Evolutionary conservation across 2,113 vertebrate genomes (phyloP), one percentile per base, ranked within the genome.

Genomic region (Catharus bicknelli): DNA sequence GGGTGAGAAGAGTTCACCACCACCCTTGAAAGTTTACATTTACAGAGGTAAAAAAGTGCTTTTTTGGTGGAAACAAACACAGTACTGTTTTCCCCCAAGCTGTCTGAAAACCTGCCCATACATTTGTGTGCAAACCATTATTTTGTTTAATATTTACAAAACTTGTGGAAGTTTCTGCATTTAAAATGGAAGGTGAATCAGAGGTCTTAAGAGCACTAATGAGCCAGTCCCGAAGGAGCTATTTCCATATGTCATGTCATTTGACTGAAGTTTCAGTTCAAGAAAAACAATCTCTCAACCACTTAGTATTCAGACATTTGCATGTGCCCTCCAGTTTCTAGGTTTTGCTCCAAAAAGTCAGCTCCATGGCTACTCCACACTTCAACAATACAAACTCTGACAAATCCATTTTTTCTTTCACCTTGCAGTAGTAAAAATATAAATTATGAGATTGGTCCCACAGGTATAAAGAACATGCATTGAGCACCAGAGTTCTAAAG

Each of bases 291-390:
- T 75, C 58, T 84, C 47, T 88, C 43, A 63, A 36, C 19, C 34
- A 9, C 51, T 91, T 96, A 62, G 47, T 58, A 90, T 76, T 66
- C 84, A 80, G 84, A 36, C 16, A n/a, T 94, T 88, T 68, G 77
- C 53, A 32, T 32, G 59, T 74, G 55, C 63, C 48, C 70, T 88
- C 55, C n/a, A 42, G 40, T 89, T 94, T 67, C n/a, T 38, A 47
- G 69, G 63, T 77, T 87, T 62, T 85, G 59, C 81, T 90, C 70
- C 47, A 57, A 14, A 51, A 84, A 95, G 32, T 82, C 76, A 55
- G 67, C 54, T 92, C 62, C 0, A 0, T 62, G 58, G 66, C 74
- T 63, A 21, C 47, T 69, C 54, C 29, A 36, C 1, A 0, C 47
- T 36, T 86, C 57, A 89, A 43, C 50, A 92, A 43, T 66, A 42